Evolutionary conservation across 2,113 vertebrate genomes (phyloP).

Genomic region (Scytalopus superciliaris): DNA sequence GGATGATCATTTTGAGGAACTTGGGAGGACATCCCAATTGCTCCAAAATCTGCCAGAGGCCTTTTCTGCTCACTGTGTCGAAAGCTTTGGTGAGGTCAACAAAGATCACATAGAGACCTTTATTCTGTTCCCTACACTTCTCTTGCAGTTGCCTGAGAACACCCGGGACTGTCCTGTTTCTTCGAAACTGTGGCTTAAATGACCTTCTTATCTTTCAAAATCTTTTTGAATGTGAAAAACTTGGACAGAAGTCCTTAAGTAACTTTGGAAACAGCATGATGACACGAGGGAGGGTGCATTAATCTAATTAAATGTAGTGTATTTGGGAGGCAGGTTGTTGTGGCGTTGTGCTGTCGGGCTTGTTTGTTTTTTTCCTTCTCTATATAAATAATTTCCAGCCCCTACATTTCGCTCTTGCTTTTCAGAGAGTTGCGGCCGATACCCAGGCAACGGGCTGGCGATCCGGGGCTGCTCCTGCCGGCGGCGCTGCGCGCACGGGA

Average conservation of each 20-base stretch:
- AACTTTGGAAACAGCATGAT: not conserved
- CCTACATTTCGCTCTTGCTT: rapidly evolving
- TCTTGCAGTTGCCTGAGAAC: too few species aligned
- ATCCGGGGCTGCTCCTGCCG: not conserved
- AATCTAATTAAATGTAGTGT: not conserved
- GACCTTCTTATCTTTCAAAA: not conserved
- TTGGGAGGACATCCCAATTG: too few species aligned
- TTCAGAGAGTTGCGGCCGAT: rapidly evolving
- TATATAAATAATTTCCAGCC: not conserved
- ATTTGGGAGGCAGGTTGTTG: not conserved
- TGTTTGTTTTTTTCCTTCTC: not conserved
- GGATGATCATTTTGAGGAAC: too few species aligned
- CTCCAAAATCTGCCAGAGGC: too few species aligned
- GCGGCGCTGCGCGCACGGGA: not conserved
- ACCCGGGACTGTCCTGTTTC: not conserved
- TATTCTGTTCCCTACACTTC: too few species aligned
- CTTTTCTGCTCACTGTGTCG: too few species aligned
- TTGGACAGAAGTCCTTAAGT: not conserved
- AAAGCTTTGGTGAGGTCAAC: too few species aligned
- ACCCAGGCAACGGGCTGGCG: rapidly evolving
- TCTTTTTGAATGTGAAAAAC: not conserved
- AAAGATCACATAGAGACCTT: too few species aligned
- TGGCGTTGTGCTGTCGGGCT: not conserved
- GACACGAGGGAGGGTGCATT: not conserved
- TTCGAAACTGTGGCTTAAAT: not conserved